A percentile compares a stretch with the other conserved stretches of the same genome.
phyloP scores from a whole-genome alignment of 2,113 vertebrate species.

The Mixornis gularis region DNA sequence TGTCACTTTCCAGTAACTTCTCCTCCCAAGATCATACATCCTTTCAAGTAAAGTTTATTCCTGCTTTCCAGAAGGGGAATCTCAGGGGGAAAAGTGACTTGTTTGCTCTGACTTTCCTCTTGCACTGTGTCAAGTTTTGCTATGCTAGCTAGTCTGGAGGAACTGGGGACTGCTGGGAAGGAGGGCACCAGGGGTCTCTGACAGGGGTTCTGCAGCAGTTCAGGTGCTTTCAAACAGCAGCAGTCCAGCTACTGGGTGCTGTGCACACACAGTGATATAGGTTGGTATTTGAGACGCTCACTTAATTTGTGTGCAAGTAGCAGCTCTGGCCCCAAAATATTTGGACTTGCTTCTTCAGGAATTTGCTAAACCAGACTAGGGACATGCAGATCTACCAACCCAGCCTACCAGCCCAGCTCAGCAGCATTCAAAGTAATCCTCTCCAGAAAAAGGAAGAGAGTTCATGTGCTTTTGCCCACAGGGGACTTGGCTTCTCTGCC shows the following conservation, averaged over 20 bases:
- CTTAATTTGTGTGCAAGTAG: background rate
- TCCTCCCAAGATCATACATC: background rate
- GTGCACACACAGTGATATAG: background rate
- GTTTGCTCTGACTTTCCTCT: background rate
- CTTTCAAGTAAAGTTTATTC: background rate
- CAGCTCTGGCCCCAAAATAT: background rate
- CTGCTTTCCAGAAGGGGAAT: background rate
- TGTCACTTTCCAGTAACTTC: background rate
- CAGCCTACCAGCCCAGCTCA: background rate
- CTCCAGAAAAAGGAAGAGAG: background rate
- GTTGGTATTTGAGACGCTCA: background rate
- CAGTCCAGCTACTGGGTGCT: background rate
- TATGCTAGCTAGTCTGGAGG: background rate
- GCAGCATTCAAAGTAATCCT: background rate
- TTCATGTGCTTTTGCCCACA: background rate
- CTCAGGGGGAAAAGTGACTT: background rate
- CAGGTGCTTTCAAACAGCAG: background rate
- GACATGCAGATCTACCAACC: background rate
- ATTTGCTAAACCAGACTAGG: background rate
- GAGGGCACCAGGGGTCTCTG: background rate
- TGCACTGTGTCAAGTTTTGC: fast-evolving
- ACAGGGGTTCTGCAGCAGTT: background rate
- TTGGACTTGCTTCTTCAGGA: background rate
- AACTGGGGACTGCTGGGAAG: background rate
- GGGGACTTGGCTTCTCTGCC: background rate